phyloP scores from a whole-genome alignment of 2,797 vertebrate species.

The Prunella strophiata region DNA sequence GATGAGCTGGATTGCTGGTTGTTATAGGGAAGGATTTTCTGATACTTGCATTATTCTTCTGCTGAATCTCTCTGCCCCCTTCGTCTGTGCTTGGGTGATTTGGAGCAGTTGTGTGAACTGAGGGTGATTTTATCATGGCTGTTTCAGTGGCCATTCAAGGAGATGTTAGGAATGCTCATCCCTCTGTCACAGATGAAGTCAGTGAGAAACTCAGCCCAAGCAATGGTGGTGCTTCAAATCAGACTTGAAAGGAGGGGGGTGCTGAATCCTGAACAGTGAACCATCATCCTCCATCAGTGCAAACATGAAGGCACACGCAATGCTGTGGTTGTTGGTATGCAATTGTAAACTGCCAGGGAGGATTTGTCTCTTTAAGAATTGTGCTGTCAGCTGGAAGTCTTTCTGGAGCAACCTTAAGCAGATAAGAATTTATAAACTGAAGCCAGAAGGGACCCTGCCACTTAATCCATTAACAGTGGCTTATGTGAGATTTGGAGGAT shows the following conservation, averaged over 20 bases:
- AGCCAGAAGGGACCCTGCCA: slow-evolving; percentile 36
- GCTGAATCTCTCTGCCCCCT: neutral
- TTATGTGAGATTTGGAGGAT: slow-evolving; percentile 29
- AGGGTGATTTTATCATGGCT: neutral
- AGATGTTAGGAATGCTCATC: neutral
- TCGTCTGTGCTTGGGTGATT: neutral
- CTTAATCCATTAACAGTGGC: slow-evolving; percentile 39
- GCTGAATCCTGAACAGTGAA: neutral
- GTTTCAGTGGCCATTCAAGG: neutral
- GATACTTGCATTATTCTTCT: neutral
- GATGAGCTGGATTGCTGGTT: neutral
- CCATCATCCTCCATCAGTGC: neutral
- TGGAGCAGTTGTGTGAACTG: neutral
- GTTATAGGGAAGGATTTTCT: neutral
- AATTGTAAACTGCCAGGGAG: slow-evolving; percentile 49
- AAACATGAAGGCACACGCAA: neutral
- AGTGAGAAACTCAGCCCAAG: slow-evolving; percentile 21
- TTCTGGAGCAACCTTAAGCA: slow-evolving; percentile 54
- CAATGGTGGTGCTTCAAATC: slow-evolving; percentile 36
- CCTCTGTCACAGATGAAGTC: neutral
- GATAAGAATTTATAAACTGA: slow-evolving; percentile 49
- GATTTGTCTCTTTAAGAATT: slow-evolving; percentile 55
- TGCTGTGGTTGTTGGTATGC: slow-evolving; percentile 42
- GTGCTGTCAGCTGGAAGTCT: slow-evolving; percentile 51
- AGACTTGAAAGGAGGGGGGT: neutral